Evolutionary conservation across 2,888 invertebrate species (phyloP).

Genomic region (Acronicta aceris): DNA sequence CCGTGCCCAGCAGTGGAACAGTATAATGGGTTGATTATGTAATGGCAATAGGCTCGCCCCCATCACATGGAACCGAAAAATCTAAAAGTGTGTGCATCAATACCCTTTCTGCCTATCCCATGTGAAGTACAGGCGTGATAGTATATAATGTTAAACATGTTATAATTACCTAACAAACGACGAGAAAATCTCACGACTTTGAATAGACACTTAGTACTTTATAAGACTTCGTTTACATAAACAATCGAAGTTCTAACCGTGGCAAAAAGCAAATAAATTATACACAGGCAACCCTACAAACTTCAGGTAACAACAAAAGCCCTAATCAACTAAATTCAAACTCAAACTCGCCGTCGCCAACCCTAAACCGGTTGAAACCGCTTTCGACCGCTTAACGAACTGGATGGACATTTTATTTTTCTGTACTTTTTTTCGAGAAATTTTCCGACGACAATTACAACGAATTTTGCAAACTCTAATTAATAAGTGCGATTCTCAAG

Average conservation of each 20-base stretch:
- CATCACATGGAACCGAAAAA: no score
- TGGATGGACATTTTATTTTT: conserved; percentile 28
- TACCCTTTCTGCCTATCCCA: no score
- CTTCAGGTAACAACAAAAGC: conserved; percentile 26
- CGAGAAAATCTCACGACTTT: no score
- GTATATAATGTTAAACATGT: no score
- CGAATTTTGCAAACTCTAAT: conserved; percentile 49
- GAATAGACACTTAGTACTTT: no score
- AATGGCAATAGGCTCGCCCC: no score
- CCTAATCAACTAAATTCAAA: conserved; percentile 44
- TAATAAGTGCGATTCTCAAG: conserved; percentile 50
- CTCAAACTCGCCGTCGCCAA: conserved; percentile 34
- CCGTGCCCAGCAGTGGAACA: no score
- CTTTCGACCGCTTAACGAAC: conserved; percentile 52
- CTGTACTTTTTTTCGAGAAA: conserved; percentile 36
- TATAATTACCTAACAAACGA: no score
- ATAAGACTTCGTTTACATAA: background rate
- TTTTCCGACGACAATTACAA: conserved; percentile 47
- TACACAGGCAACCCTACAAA: conserved; percentile 4
- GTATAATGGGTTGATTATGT: no score
- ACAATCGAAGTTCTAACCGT: background rate
- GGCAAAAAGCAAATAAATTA: conserved; percentile 3
- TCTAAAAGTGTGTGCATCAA: no score
- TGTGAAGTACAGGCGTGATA: no score
- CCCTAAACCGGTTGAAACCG: conserved; percentile 48